phyloP scores from a whole-genome alignment of 2,888 invertebrate species.

The Drosophila subquinaria region DNA sequence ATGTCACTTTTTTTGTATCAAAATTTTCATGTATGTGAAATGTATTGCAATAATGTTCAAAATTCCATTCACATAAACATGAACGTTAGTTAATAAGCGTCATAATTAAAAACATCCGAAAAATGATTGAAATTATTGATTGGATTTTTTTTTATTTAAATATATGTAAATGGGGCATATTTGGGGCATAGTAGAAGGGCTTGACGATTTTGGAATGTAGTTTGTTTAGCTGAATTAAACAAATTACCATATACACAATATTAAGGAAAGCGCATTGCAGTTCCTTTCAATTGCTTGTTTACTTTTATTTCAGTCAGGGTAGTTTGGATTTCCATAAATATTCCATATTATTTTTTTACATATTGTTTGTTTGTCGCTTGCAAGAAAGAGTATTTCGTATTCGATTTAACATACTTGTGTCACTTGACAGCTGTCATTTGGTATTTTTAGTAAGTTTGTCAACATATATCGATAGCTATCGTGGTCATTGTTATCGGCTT shows the following conservation, averaged over 20 bases:
- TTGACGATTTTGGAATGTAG: neutral
- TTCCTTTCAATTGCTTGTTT: neutral
- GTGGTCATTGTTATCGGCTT: neutral
- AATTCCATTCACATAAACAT: slow-evolving; percentile 69
- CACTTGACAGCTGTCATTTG: neutral
- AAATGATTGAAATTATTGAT: slow-evolving; percentile 16
- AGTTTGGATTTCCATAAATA: neutral
- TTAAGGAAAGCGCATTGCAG: neutral
- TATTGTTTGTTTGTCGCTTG: neutral
- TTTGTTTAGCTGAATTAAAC: neutral
- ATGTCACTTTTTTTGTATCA: slow-evolving; percentile 58
- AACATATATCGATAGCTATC: neutral
- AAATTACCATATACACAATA: neutral
- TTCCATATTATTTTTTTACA: too few relatives aligned
- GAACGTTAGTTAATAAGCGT: slow-evolving; percentile 66
- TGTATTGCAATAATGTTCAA: slow-evolving; percentile 61
- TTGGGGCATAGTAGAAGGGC: slow-evolving; percentile 3
- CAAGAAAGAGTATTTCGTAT: neutral
- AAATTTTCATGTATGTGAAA: slow-evolving; percentile 58
- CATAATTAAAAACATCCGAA: slow-evolving; percentile 23
- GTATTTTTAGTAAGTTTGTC: neutral
- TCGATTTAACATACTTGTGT: neutral
- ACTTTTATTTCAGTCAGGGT: neutral
- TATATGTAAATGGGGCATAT: neutral
- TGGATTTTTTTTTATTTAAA: neutral